phyloP scores from a whole-genome alignment of 2,888 invertebrate genomes.

The Elegia similella region DNA sequence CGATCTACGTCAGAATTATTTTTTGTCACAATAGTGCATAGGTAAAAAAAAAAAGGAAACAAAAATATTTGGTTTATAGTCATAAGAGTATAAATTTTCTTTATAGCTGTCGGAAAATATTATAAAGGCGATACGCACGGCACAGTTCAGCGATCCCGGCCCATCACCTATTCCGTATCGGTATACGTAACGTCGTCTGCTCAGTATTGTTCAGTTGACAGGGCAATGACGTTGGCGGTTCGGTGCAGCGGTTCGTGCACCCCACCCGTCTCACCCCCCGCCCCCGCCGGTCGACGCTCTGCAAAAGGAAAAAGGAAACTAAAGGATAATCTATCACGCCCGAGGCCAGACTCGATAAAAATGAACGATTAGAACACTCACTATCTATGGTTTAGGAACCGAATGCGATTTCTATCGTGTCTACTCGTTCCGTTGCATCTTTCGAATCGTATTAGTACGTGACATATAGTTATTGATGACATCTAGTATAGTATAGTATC shows the following conservation, averaged over 20 bases:
- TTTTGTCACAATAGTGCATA: too few relatives aligned
- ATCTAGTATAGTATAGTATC: too few relatives aligned
- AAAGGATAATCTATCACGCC: conserved; percentile 80
- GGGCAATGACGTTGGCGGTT: conserved; percentile 77
- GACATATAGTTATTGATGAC: too few relatives aligned
- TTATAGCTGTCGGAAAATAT: not conserved
- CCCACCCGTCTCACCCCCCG: conserved; percentile 51
- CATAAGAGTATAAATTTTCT: not conserved
- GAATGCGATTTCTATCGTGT: not conserved
- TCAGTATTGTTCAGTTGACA: conserved; percentile 80
- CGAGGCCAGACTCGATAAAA: conserved; percentile 77
- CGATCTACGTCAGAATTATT: too few relatives aligned
- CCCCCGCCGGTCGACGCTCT: conserved; percentile 77
- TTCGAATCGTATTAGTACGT: not conserved
- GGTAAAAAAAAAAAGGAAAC: too few relatives aligned
- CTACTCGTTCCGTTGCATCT: not conserved
- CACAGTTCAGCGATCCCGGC: conserved; percentile 53
- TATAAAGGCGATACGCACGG: conserved; percentile 27
- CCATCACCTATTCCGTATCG: conserved; percentile 65
- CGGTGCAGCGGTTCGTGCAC: conserved; percentile 57
- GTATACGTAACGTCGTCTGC: conserved; percentile 72
- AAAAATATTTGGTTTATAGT: not conserved
- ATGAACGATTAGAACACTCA: conserved; percentile 74
- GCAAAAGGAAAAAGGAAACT: conserved; percentile 78
- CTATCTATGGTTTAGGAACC: conserved; percentile 64